These are phyloP conservation scores for Stichodactyla mertensii DNA, from an alignment of 64 coral and sea anemone species.

Conservation along the genomic window DNA sequence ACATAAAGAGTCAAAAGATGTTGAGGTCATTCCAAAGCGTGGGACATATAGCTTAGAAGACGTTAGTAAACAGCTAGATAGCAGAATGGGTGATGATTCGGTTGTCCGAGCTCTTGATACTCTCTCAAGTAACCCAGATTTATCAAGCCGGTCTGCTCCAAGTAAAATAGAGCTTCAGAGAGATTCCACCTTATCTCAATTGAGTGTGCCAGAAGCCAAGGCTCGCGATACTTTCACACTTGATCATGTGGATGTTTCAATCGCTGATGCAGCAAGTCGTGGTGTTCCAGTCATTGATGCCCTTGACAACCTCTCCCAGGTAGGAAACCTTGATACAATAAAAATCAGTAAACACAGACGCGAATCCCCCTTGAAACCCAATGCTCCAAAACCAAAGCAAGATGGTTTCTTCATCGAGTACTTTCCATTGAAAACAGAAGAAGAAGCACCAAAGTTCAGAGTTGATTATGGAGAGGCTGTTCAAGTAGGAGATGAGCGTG, in stretches of 20 bases:
- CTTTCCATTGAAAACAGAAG: background rate
- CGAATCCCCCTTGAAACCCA: background rate
- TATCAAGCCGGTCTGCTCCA: too few species aligned
- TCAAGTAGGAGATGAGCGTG: background rate
- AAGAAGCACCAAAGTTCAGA: background rate
- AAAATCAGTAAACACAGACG: background rate
- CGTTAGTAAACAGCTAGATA: constrained; percentile 57
- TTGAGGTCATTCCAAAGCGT: constrained; percentile 27
- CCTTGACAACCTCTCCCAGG: constrained; percentile 40
- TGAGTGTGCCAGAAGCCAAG: background rate
- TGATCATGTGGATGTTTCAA: constrained; percentile 34
- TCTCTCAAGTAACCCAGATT: background rate
- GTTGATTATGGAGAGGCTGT: background rate
- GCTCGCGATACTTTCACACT: constrained; percentile 63
- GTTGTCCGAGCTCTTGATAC: constrained; percentile 54
- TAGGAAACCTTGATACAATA: background rate
- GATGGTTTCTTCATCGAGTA: background rate
- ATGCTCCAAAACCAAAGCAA: background rate
- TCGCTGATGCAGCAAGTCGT: constrained; percentile 30
- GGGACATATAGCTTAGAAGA: constrained; percentile 74
- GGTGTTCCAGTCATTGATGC: constrained; percentile 56
- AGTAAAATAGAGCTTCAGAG: background rate
- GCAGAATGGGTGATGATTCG: constrained; percentile 2
- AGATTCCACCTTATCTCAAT: background rate
- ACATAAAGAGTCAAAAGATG: background rate